phyloP scores from a whole-genome alignment of 1,140 invertebrate species.

The Anastatus disparis region DNA sequence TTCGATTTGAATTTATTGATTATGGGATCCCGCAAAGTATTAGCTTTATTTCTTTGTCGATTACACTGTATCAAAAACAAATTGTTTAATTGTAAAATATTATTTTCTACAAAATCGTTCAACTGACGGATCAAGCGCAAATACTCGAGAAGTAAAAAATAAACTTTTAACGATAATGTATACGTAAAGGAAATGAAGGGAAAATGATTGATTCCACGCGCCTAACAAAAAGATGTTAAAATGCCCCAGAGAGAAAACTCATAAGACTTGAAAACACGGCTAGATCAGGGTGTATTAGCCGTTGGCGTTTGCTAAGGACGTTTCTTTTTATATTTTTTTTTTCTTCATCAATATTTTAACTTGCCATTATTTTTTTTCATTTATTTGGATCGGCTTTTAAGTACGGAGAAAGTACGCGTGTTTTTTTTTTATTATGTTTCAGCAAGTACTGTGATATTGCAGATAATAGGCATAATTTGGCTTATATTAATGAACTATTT shows the following conservation, averaged over 20 bases:
- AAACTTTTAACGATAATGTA: background rate
- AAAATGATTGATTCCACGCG: constrained; percentile 5
- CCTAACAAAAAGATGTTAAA: constrained; percentile 21
- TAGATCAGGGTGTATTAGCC: background rate
- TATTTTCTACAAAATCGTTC: constrained; percentile 13
- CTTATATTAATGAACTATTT: constrained; percentile 53
- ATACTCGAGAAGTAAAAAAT: constrained; percentile 14
- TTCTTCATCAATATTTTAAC: constrained; percentile 53
- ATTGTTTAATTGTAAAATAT: constrained; percentile 1
- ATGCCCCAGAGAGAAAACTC: constrained; percentile 17
- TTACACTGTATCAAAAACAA: background rate
- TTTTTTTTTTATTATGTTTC: constrained; percentile 58
- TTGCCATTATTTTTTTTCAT: constrained; percentile 61
- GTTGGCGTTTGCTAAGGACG: constrained; percentile 8
- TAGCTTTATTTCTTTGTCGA: background rate
- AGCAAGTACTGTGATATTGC: constrained; percentile 68
- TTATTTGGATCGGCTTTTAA: constrained; percentile 53
- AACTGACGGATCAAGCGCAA: background rate
- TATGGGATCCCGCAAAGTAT: background rate
- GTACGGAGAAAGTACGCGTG: constrained; percentile 52
- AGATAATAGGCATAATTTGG: constrained; percentile 62
- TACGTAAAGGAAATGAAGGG: constrained; percentile 9
- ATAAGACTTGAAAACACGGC: constrained; percentile 36
- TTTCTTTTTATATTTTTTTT: constrained; percentile 34
- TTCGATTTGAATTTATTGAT: too few species aligned